These are phyloP conservation scores for Coryphaenoides rupestris DNA, from an alignment of 2,113 vertebrate species.

Conservation along the genomic window DNA sequence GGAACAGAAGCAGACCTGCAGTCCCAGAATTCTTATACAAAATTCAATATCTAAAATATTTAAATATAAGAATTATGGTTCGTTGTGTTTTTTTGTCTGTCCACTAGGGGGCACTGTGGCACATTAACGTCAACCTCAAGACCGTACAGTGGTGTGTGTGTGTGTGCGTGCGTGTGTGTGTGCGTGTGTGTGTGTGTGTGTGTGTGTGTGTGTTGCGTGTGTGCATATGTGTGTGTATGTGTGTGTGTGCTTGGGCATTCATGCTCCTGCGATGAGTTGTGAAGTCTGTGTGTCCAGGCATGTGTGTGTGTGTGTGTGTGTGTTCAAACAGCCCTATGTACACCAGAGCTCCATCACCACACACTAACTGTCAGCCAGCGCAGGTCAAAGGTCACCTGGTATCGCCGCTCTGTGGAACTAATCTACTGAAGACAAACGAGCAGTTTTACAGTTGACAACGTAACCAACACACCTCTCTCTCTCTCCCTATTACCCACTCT, in stretches of 20 bases:
- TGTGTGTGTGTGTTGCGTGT: no score
- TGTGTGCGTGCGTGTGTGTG: background rate
- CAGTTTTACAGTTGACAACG: slow-evolving; percentile 8
- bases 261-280: background rate
- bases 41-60: no score
- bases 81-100: background rate
- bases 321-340: no score
- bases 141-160: no score
- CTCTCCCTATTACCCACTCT: background rate
- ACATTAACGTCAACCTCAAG: background rate
- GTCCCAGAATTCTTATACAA: no score
- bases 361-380: slow-evolving; percentile 31
- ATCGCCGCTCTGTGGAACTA: slow-evolving; percentile 37
- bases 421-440: slow-evolving; percentile 43
- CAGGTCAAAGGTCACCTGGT: slow-evolving; percentile 37
- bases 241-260: slow-evolving; percentile 29
- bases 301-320: no score
- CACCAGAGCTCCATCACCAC: slow-evolving; percentile 20
- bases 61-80: no score
- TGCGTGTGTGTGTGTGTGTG: background rate
- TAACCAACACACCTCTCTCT: background rate
- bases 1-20: no score
- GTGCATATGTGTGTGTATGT: background rate
- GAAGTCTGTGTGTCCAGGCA: no score
- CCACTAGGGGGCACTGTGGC: slow-evolving; percentile 41